A percentile compares a stretch with the other conserved stretches of the same genome.
phyloP scores from a whole-genome alignment of 2,797 vertebrate genomes.

The Urocyon cinereoargenteus region DNA sequence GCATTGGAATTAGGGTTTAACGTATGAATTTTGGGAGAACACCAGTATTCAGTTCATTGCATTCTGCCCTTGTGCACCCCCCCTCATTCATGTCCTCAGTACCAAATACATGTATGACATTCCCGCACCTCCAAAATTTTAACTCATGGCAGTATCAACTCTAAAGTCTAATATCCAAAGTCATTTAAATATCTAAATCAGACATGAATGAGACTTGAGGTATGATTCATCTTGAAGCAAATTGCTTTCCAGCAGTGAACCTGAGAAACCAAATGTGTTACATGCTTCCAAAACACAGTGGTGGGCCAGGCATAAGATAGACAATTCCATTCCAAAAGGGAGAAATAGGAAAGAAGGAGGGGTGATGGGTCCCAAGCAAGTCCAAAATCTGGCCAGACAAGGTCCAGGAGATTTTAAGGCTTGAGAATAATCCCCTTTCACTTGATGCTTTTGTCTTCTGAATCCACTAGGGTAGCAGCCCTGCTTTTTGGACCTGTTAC shows the following conservation, averaged over 20 bases:
- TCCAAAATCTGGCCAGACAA: neutral
- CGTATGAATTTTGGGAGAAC: neutral
- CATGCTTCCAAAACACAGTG: neutral
- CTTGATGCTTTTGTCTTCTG: neutral
- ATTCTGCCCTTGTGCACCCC: neutral
- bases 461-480: neutral
- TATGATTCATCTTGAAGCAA: neutral
- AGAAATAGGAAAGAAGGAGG: neutral
- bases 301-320: neutral
- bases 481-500: neutral
- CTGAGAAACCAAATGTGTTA: neutral
- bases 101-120: neutral
- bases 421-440: neutral
- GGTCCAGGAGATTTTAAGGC: neutral
- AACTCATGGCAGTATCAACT: neutral
- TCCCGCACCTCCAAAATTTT: neutral
- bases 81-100: neutral
- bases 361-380: neutral
- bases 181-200: neutral
- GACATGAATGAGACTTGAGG: neutral
- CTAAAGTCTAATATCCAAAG: neutral
- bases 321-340: neutral
- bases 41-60: neutral
- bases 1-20: neutral
- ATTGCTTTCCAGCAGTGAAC: neutral